Evolutionary conservation across 2,113 vertebrate genomes (phyloP).

Genomic region (Ictalurus furcatus): DNA sequence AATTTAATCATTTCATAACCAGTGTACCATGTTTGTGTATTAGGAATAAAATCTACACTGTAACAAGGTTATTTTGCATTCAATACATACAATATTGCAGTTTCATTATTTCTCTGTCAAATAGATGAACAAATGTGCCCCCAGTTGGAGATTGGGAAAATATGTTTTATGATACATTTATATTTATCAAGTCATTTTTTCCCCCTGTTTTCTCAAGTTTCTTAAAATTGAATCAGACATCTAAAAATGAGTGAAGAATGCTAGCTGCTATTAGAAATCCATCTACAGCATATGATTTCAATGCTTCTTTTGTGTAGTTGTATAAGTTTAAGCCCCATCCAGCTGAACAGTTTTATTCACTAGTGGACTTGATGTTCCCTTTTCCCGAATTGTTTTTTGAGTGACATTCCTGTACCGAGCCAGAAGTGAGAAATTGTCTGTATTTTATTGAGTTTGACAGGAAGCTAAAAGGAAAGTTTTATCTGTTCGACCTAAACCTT

Average conservation of each 20-base stretch:
- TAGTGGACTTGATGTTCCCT: conserved; percentile 15
- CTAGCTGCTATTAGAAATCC: not conserved
- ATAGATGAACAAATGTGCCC: not conserved
- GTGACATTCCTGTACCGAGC: not conserved
- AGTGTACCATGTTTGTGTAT: not conserved
- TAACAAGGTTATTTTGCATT: not conserved
- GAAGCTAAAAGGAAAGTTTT: conserved; percentile 31
- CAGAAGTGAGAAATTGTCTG: conserved; percentile 23
- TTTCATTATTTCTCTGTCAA: not conserved
- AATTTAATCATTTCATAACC: not conserved
- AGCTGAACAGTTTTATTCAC: conserved; percentile 36
- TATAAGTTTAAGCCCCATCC: not conserved
- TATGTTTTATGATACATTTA: not conserved
- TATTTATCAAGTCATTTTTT: not conserved
- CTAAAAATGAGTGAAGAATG: not conserved
- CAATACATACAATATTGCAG: not conserved
- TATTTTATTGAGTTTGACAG: conserved; percentile 8
- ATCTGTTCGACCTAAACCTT: conserved; percentile 42
- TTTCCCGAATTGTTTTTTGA: conserved; percentile 19
- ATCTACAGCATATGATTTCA: not conserved
- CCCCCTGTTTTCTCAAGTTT: not conserved
- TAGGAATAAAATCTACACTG: not conserved
- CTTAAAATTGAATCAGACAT: not conserved
- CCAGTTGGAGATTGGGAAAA: not conserved
- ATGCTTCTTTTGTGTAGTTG: not conserved